Conservation (phyloP, 2,888 invertebrate genomes). For the Eupithecia subfuscata region DNA sequence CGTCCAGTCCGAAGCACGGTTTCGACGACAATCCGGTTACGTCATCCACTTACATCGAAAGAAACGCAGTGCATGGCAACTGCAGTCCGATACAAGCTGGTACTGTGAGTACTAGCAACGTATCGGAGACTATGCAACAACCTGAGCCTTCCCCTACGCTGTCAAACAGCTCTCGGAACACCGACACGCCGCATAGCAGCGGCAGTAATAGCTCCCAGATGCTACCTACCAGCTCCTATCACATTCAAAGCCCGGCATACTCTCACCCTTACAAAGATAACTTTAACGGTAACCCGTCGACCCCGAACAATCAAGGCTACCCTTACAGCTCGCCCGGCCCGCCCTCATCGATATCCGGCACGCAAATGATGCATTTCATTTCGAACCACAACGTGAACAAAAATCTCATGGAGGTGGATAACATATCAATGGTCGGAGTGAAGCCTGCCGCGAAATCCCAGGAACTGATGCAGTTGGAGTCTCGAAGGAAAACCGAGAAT, state of each 20-base stretch:
- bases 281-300: slow-evolving; percentile 69
- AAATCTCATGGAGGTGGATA: slow-evolving; percentile 80
- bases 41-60: slow-evolving; percentile 87
- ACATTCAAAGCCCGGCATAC: slow-evolving; percentile 80
- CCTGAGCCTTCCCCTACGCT: slow-evolving; percentile 86
- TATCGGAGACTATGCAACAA: slow-evolving; percentile 84
- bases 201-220: slow-evolving; percentile 66
- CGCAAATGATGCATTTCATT: slow-evolving; percentile 81
- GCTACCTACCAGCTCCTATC: slow-evolving; percentile 69
- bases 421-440: slow-evolving; percentile 81
- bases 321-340: slow-evolving; percentile 75
- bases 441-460: slow-evolving; percentile 67
- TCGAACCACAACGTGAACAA: slow-evolving; percentile 80
- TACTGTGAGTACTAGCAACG: slow-evolving; percentile 92
- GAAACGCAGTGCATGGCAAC: slow-evolving; percentile 84
- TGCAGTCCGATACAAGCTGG: slow-evolving; percentile 92
- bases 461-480: slow-evolving; percentile 63
- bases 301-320: slow-evolving; percentile 66
- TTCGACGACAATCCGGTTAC: slow-evolving; percentile 86
- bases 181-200: slow-evolving; percentile 77
- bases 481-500: slow-evolving; percentile 67
- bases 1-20: slow-evolving; percentile 82
- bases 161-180: slow-evolving; percentile 80
- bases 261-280: slow-evolving; percentile 75
- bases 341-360: slow-evolving; percentile 66